phyloP scores from a whole-genome alignment of 2,113 vertebrate genomes.

The Danio rerio region DNA sequence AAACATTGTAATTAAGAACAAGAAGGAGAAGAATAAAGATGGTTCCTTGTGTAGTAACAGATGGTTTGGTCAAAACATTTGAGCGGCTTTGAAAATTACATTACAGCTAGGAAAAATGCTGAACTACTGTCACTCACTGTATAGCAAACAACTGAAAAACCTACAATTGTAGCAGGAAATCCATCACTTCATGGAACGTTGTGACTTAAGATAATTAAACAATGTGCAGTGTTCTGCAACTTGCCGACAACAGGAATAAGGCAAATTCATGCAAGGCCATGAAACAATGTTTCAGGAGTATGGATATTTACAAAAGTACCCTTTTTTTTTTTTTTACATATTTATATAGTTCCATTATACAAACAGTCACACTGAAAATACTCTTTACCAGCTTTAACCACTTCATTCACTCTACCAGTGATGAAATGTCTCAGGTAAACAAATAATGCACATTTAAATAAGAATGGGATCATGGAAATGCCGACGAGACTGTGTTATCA shows the following conservation, averaged over 20 bases:
- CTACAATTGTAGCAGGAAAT: no score
- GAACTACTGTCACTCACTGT: background rate
- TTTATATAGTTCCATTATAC: constrained; percentile 21
- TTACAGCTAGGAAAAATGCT: background rate
- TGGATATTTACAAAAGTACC: background rate
- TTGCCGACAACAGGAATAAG: background rate
- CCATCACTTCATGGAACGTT: background rate
- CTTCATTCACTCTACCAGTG: constrained; percentile 13
- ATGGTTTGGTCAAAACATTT: constrained; percentile 9
- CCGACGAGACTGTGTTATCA: constrained; percentile 8
- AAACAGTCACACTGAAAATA: constrained; percentile 39
- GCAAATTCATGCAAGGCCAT: constrained; percentile 42
- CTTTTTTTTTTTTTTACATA: no score
- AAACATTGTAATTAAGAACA: no score
- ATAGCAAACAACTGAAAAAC: background rate
- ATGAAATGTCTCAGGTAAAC: constrained; percentile 22
- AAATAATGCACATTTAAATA: constrained; percentile 26
- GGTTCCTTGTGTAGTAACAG: background rate
- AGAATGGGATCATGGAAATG: constrained; percentile 17
- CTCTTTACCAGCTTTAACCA: constrained; percentile 22
- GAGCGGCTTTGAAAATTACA: background rate
- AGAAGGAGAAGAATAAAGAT: no score
- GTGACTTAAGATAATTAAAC: background rate
- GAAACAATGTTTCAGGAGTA: constrained; percentile 13
- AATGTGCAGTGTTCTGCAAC: background rate